Conservation (phyloP, 64 coral and sea anemone species). For the Porites australiensis region DNA sequence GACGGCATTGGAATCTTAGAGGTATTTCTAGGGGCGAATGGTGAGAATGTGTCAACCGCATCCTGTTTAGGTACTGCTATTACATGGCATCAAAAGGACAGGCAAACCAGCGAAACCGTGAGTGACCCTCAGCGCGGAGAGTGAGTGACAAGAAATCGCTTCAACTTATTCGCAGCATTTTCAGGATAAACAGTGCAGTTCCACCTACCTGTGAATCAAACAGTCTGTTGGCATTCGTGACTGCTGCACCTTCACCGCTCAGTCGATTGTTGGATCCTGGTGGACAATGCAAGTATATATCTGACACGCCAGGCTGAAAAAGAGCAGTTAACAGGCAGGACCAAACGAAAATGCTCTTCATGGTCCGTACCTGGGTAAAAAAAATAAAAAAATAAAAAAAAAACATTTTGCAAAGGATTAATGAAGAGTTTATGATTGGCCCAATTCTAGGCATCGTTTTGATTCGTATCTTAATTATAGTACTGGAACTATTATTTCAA, state of each 20-base stretch:
- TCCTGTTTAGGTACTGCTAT: neutral
- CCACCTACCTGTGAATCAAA: conserved; percentile 50
- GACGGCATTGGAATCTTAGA: neutral
- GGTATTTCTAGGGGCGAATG: no score
- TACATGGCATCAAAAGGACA: neutral
- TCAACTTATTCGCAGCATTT: no score
- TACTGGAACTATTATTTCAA: conserved; percentile 2
- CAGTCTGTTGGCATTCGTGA: conserved; percentile 49
- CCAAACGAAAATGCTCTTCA: conserved; percentile 21
- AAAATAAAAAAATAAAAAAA: no score
- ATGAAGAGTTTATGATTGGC: no score
- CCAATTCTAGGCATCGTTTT: no score
- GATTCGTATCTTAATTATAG: no score
- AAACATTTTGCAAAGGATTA: no score
- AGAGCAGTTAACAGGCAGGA: conserved; percentile 1
- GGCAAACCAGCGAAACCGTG: neutral
- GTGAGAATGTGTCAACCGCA: neutral
- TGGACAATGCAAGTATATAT: conserved; percentile 55
- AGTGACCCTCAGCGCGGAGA: neutral
- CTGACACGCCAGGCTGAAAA: conserved; percentile 13
- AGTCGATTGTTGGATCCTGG: conserved; percentile 56
- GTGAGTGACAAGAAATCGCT: neutral
- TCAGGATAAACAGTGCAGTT: no score
- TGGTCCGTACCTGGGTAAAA: neutral
- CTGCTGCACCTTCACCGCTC: conserved; percentile 26